These are phyloP conservation scores for Manis crassicaudata DNA, from an alignment of 2,797 vertebrate genomes.

Conservation along the genomic window DNA sequence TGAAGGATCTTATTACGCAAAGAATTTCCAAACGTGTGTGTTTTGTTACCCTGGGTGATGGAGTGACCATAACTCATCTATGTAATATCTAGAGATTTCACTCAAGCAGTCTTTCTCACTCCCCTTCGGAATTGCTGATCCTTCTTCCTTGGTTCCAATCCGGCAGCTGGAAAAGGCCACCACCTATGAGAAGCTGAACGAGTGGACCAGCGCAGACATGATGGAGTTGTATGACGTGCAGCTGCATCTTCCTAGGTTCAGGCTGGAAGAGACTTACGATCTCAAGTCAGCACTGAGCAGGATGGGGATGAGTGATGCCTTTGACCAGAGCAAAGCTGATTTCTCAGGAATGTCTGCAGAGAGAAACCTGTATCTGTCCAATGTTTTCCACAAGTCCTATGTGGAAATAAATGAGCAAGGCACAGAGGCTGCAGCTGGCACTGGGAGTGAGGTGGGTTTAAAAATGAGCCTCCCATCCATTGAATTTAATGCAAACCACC, in stretches of 20 bases:
- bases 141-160: background rate
- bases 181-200: slow-evolving; percentile 77
- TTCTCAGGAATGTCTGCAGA: slow-evolving; percentile 91
- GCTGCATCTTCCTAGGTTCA: slow-evolving; percentile 90
- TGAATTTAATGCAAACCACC: slow-evolving; percentile 82
- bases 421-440: slow-evolving; percentile 91
- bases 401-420: slow-evolving; percentile 94
- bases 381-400: slow-evolving; percentile 92
- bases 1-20: background rate
- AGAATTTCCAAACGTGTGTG: background rate
- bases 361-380: slow-evolving; percentile 88
- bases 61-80: background rate
- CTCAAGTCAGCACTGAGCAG: slow-evolving; percentile 86
- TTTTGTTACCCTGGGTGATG: background rate
- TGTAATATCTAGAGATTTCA: background rate
- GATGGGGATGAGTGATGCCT: slow-evolving; percentile 93
- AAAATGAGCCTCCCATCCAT: slow-evolving; percentile 40
- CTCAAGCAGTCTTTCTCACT: background rate
- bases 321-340: slow-evolving; percentile 83
- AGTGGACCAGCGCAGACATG: slow-evolving; percentile 89
- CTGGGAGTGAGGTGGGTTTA: slow-evolving; percentile 69
- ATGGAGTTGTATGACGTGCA: slow-evolving; percentile 87
- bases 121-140: background rate
- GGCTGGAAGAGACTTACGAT: slow-evolving; percentile 89
- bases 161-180: slow-evolving; percentile 81